phyloP scores from a whole-genome alignment of 2,797 vertebrate species.

The Acanthurus lineatus region DNA sequence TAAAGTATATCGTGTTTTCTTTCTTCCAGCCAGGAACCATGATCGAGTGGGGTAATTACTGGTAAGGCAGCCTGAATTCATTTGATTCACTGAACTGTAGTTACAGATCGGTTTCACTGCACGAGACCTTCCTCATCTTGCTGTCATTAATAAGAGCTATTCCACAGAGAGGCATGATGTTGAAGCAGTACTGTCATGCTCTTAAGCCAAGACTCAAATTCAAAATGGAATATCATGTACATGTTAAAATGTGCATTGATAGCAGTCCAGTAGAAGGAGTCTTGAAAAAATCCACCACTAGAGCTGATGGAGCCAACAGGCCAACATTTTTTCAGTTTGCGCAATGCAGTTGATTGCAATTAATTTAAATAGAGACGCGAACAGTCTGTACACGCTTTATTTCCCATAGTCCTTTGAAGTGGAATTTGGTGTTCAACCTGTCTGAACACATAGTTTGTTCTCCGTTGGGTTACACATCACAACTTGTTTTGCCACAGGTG shows the following conservation, averaged over 20 bases:
- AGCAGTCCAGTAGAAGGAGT: conserved; percentile 8
- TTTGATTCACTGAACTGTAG: conserved; percentile 69
- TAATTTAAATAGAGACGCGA: conserved; percentile 19
- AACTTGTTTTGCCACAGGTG: background rate
- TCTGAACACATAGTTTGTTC: background rate
- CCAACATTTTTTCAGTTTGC: conserved; percentile 33
- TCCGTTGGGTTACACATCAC: background rate
- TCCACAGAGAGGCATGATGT: conserved; percentile 63
- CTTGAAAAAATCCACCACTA: background rate
- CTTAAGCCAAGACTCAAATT: conserved; percentile 42
- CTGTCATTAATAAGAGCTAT: conserved; percentile 66
- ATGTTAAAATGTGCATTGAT: background rate
- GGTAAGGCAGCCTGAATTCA: conserved; percentile 87
- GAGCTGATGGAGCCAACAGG: background rate
- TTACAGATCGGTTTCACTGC: conserved; percentile 69
- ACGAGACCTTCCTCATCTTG: conserved; percentile 52
- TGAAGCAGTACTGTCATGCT: conserved; percentile 39
- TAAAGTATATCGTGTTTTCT: conserved; percentile 54
- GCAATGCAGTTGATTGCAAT: conserved; percentile 34
- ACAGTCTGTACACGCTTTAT: background rate
- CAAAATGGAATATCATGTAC: conserved; percentile 1
- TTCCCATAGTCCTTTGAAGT: background rate
- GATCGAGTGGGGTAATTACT: conserved; percentile 99
- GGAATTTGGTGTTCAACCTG: background rate
- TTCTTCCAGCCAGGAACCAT: conserved; percentile 95